Evolutionary conservation across 2,797 vertebrate species (phyloP).

Genomic region (Erethizon dorsatum): DNA sequence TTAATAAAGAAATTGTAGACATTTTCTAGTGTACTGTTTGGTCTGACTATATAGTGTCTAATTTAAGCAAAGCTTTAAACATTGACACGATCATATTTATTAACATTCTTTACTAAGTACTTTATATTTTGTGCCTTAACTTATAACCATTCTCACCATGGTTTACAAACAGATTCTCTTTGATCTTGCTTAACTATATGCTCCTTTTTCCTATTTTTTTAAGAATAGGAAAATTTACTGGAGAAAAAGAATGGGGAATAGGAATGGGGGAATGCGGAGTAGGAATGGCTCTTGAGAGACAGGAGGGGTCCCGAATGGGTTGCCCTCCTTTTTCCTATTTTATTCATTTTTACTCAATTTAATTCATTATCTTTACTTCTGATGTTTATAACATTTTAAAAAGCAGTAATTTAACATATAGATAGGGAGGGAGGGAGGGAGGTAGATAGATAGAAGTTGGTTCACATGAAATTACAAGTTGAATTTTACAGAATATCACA

Average conservation of each 20-base stretch:
- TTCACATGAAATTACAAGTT: neutral
- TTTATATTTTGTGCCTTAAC: neutral
- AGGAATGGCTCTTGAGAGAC: neutral
- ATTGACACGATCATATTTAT: neutral
- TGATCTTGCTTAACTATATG: neutral
- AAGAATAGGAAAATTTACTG: neutral
- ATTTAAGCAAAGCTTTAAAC: conserved; percentile 38
- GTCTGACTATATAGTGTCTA: neutral
- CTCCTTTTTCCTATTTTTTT: neutral
- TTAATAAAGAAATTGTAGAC: neutral
- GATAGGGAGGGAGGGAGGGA: too few species aligned
- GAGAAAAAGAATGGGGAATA: neutral
- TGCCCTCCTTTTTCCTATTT: neutral
- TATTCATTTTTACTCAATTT: conserved; percentile 62
- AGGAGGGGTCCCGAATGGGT: neutral
- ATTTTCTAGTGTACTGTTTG: neutral
- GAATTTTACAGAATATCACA: conserved; percentile 39
- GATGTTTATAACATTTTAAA: neutral
- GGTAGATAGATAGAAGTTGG: neutral
- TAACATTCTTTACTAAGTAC: neutral
- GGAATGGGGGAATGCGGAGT: too few species aligned
- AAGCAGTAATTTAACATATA: neutral
- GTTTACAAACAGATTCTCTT: neutral
- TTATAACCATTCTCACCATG: conserved; percentile 4
- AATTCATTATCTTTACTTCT: conserved; percentile 13